Evolutionary conservation across 2,797 vertebrate genomes (phyloP).

Genomic region (Myotis vivesi): DNA sequence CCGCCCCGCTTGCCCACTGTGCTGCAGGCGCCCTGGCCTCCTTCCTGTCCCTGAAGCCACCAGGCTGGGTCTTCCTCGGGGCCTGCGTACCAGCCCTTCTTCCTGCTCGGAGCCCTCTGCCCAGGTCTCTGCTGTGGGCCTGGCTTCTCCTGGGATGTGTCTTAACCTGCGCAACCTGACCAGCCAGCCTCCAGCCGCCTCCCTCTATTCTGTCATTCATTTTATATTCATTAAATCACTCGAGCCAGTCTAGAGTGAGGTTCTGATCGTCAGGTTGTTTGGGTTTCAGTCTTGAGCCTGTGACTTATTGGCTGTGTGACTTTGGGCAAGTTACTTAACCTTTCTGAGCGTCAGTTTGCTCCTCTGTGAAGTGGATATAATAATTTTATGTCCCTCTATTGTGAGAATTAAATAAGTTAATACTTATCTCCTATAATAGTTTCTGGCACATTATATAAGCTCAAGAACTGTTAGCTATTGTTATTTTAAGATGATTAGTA

Average conservation of each 20-base stretch:
- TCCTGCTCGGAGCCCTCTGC: not conserved
- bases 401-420: slow-evolving; percentile 19
- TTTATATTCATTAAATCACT: not conserved
- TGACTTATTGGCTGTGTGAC: not conserved
- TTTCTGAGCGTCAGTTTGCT: slow-evolving; percentile 19
- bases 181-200: no score
- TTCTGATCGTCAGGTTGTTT: not conserved
- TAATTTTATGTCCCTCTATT: not conserved
- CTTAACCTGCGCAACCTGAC: not conserved
- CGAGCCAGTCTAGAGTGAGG: not conserved
- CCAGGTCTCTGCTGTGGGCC: not conserved
- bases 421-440: not conserved
- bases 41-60: not conserved
- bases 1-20: not conserved
- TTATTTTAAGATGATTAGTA: not conserved
- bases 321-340: not conserved
- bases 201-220: not conserved
- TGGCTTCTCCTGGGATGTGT: not conserved
- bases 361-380: not conserved
- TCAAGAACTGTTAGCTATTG: not conserved
- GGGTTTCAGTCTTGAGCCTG: not conserved
- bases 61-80: not conserved
- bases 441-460: not conserved
- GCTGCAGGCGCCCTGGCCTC: not conserved
- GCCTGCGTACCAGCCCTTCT: not conserved